A percentile compares a stretch with the other conserved stretches of the same genome.
Conservation (phyloP, 2,888 invertebrate species). For the Lithophane leautieri region DNA sequence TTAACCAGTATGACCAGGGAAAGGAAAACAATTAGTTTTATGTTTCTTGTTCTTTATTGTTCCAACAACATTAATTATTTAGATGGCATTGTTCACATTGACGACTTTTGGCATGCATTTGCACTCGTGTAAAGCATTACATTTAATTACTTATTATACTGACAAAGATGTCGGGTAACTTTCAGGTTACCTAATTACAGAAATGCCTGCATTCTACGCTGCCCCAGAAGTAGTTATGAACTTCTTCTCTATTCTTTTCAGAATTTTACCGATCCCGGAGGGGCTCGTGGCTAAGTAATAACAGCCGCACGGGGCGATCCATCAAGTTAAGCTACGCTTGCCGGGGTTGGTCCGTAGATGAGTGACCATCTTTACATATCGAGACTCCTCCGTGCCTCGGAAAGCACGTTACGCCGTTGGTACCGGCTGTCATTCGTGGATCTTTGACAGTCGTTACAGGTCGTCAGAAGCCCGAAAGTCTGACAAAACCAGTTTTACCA, state of each 20-base stretch:
- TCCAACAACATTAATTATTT: not conserved
- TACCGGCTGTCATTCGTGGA: no score
- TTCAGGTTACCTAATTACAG: not conserved
- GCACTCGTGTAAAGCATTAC: not conserved
- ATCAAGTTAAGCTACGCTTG: no score
- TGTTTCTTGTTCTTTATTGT: not conserved
- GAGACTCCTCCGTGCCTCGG: no score
- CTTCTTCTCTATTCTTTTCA: not conserved
- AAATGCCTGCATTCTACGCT: not conserved
- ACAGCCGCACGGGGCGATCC: no score
- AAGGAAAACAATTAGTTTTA: slow-evolving; percentile 3
- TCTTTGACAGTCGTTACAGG: no score
- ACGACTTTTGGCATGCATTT: not conserved
- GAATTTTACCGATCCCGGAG: not conserved
- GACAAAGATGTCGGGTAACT: not conserved
- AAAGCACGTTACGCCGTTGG: no score
- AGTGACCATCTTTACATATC: no score
- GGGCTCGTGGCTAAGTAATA: no score
- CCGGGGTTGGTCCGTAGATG: no score
- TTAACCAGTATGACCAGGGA: not conserved
- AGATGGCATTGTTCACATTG: slow-evolving; percentile 10
- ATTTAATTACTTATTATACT: not conserved
- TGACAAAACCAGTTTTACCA: no score
- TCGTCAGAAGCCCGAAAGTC: no score
- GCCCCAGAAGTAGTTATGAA: not conserved